Evolutionary conservation across 2,797 vertebrate species (phyloP), one percentile per base, ranked within the genome.

Genomic region (Sitta carolinensis): DNA sequence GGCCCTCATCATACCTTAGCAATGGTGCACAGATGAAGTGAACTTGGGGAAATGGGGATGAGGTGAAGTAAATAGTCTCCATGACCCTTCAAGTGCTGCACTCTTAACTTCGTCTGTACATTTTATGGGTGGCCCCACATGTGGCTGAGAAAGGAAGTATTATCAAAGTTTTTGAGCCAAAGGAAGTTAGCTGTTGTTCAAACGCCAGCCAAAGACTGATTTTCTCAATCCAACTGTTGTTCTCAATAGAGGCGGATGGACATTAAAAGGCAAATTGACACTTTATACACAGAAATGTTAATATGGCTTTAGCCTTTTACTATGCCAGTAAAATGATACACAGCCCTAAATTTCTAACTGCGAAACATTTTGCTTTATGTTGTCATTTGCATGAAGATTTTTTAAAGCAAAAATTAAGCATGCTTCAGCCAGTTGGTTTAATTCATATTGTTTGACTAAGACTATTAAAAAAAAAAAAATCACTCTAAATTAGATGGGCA

Each of bases 351-450:
- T 95, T 77, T 74, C 34, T 68, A 89, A 51, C 47, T 68, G 40
- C 52, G 86, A 84, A 89, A 69, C 52, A 58, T 83, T 90, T 90
- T 50, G 47, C 84, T 96, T 94, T 83, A 34, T 90, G 14, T 82
- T 29, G 40, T 70, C 13, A 34, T 87, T 89, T 89, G 26, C 38
- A 16, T 57, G 52, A 84, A 89, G 25, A n/a, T 48, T 59, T 91
- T 89, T 80, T 36, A 6, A 66, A 91, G 22, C 17, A 18, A 27
- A 90, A 64, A 40, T 40, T 42, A 90, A 47, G 43, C 10, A 4
- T 70, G 52, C 61, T 92, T 89, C 70, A 92, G 29, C 17, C 34
- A 23, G 87, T 90, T 74, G 29, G n/a, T 68, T 84, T 83, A 43
- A 61, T 87, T 93, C 66, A 3, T 40, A 18, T 42, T 87, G 25